Conservation (phyloP, 2,797 vertebrate genomes). For the Nothura maculosa region DNA sequence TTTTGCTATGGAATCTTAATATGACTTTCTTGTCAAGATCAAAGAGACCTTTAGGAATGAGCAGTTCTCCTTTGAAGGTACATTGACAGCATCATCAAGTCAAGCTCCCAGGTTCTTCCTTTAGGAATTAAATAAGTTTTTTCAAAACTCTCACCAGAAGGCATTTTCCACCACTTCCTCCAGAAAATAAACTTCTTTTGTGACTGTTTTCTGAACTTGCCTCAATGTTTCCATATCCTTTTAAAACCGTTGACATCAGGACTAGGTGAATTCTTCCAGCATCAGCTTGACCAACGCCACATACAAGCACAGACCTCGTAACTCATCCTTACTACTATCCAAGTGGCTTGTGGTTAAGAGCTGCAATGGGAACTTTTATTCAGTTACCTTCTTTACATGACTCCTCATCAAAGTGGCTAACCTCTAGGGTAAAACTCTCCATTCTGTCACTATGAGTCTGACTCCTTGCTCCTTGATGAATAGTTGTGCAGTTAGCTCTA, state of each 20-base stretch:
- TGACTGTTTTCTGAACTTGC: constrained; percentile 36
- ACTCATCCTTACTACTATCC: neutral
- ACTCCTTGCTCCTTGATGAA: constrained; percentile 2
- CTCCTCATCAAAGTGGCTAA: neutral
- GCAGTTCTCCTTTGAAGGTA: neutral
- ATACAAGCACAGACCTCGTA: neutral
- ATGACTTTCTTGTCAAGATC: neutral
- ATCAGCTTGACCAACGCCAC: neutral
- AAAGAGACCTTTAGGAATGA: neutral
- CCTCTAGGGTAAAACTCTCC: constrained; percentile 1
- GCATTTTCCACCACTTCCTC: constrained; percentile 26
- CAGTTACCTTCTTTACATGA: neutral
- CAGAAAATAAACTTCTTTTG: neutral
- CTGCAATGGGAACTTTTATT: neutral
- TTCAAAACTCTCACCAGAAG: constrained; percentile 27
- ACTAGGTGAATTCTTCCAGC: neutral
- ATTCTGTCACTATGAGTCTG: neutral
- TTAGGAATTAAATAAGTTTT: neutral
- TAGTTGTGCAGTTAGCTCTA: neutral
- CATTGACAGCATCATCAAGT: neutral
- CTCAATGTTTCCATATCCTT: constrained; percentile 51
- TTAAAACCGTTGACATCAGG: constrained; percentile 22
- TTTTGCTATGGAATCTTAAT: neutral
- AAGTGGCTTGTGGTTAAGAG: neutral
- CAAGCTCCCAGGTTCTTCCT: constrained; percentile 1